Evolutionary conservation across 1,140 invertebrate genomes (phyloP).

Genomic region (Adelges cooleyi): DNA sequence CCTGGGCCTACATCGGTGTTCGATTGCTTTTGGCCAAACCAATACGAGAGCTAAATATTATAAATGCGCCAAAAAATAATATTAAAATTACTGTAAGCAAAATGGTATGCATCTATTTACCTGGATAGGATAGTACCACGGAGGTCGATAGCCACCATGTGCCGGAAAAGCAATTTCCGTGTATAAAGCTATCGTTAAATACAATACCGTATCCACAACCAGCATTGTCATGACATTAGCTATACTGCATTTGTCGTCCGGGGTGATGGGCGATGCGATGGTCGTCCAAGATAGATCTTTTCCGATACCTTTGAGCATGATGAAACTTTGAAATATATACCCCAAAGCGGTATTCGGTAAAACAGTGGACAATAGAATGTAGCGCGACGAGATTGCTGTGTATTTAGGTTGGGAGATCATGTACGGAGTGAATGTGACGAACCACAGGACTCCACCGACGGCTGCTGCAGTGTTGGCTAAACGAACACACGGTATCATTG

Average conservation of each 20-base stretch:
- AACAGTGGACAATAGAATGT: slow-evolving; percentile 49
- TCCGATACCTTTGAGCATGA: slow-evolving; percentile 51
- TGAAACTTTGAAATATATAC: slow-evolving; percentile 55
- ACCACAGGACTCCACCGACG: slow-evolving; percentile 56
- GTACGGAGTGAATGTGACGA: slow-evolving; percentile 58
- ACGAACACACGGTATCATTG: too few relatives aligned
- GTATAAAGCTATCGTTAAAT: slow-evolving; percentile 47
- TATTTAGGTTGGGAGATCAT: slow-evolving; percentile 51
- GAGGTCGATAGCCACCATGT: slow-evolving; percentile 30
- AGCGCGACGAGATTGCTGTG: slow-evolving; percentile 39
- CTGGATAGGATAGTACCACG: slow-evolving; percentile 44
- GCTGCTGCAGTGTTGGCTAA: slow-evolving; percentile 59
- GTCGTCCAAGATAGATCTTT: slow-evolving; percentile 64
- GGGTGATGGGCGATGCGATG: slow-evolving; percentile 50
- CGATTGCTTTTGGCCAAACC: slow-evolving; percentile 12
- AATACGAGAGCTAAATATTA: slow-evolving; percentile 26
- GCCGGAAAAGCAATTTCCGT: slow-evolving; percentile 32
- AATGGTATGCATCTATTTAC: too few relatives aligned
- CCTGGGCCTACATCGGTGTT: neutral
- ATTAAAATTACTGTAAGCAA: too few relatives aligned
- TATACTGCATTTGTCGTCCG: slow-evolving; percentile 59
- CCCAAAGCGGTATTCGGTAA: slow-evolving; percentile 65
- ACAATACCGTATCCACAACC: slow-evolving; percentile 50
- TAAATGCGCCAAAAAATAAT: too few relatives aligned
- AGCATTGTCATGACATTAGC: slow-evolving; percentile 54